These are phyloP conservation scores for Cirrhinus molitorella DNA, from an alignment of 2,797 vertebrate genomes.

Conservation along the genomic window DNA sequence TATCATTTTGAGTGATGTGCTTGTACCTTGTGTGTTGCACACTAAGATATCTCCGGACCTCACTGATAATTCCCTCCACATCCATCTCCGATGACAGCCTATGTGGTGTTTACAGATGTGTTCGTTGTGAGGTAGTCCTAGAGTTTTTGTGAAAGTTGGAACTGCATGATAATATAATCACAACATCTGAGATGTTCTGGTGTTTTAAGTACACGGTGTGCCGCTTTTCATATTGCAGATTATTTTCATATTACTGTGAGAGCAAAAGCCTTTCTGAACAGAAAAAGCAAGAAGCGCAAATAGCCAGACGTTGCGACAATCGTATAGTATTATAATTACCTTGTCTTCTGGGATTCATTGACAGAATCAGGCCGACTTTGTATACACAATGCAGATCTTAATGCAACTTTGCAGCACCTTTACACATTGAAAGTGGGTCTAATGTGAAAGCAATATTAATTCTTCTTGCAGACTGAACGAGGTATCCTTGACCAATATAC, in stretches of 20 bases:
- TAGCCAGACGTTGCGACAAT: neutral
- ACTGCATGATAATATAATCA: neutral
- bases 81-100: conserved; percentile 24
- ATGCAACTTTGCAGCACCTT: conserved; percentile 67
- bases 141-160: conserved; percentile 10
- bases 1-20: conserved; percentile 43
- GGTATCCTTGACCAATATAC: conserved; percentile 19
- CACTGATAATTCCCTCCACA: conserved; percentile 39
- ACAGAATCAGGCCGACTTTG: conserved; percentile 72
- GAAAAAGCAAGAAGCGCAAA: neutral
- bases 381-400: conserved; percentile 64
- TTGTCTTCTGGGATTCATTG: conserved; percentile 71
- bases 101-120: conserved; percentile 38
- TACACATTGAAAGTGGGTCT: conserved; percentile 67
- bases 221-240: neutral
- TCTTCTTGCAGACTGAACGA: neutral
- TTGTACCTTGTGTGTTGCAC: conserved; percentile 44
- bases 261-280: conserved; percentile 5
- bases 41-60: conserved; percentile 47
- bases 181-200: neutral
- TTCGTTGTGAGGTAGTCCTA: neutral
- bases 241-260: conserved; percentile 20
- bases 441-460: conserved; percentile 49
- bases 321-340: conserved; percentile 64
- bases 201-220: neutral